These are phyloP conservation scores for Epinephelus fuscoguttatus DNA, from an alignment of 2,113 vertebrate species.

Conservation along the genomic window DNA sequence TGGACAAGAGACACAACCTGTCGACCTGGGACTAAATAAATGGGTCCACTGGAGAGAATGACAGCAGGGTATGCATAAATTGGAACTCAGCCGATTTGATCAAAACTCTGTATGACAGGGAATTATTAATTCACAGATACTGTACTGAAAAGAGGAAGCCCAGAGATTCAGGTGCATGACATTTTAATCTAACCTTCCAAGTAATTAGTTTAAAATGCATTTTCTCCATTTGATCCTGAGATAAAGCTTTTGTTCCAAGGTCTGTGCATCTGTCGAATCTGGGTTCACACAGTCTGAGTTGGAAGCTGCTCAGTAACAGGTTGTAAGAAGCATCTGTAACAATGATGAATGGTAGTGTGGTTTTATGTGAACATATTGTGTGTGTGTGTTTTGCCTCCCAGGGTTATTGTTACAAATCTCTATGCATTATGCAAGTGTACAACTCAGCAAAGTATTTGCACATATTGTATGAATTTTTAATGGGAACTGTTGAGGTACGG, in stretches of 20 bases:
- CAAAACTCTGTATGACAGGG: conserved; percentile 21
- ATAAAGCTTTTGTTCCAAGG: not conserved
- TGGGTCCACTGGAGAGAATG: conserved; percentile 14
- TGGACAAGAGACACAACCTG: conserved; percentile 22
- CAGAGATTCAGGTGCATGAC: not conserved
- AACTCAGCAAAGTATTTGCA: not conserved
- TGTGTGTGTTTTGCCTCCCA: not conserved
- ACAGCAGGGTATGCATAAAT: conserved; percentile 23
- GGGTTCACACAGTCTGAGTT: not conserved
- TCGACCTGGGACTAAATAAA: conserved; percentile 12
- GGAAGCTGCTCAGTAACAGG: not conserved
- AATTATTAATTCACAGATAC: conserved; percentile 42
- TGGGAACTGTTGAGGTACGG: not conserved
- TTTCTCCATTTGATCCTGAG: not conserved
- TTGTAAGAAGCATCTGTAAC: not conserved
- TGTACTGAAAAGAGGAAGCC: not conserved
- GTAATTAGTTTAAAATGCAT: conserved; percentile 19
- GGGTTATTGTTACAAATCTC: not conserved
- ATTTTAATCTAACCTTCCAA: conserved; percentile 34
- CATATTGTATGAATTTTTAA: not conserved
- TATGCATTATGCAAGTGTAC: not conserved
- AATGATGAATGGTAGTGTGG: not conserved
- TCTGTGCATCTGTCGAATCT: not conserved
- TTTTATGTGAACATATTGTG: not conserved
- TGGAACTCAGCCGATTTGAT: not conserved